Evolutionary conservation across 2,797 vertebrate species (phyloP).

Genomic region (Psittacula echo): DNA sequence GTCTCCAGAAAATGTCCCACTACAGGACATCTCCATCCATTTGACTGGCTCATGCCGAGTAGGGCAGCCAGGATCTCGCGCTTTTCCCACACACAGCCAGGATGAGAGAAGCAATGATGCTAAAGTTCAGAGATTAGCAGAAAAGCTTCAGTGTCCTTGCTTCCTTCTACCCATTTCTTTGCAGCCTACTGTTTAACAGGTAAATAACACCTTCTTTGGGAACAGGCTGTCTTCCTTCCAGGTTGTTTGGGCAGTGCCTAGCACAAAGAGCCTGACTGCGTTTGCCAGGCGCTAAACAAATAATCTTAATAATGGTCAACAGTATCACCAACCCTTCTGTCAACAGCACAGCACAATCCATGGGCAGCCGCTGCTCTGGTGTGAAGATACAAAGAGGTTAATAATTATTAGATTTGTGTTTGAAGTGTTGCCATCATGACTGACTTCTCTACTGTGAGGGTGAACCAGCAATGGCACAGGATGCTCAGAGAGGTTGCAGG

Average conservation of each 20-base stretch:
- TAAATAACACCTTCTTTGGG: background rate
- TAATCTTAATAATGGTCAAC: background rate
- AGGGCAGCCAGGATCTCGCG: background rate
- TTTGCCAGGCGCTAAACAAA: constrained; percentile 6
- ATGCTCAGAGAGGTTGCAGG: background rate
- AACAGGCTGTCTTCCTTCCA: background rate
- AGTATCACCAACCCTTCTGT: background rate
- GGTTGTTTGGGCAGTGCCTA: background rate
- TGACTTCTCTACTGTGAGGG: background rate
- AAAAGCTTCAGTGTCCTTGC: background rate
- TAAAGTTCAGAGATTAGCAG: background rate
- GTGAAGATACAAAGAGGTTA: background rate
- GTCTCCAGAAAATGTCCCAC: background rate
- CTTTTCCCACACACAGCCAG: accelerated
- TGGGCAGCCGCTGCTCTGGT: background rate
- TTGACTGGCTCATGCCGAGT: background rate
- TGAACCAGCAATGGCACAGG: background rate
- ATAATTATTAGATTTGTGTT: background rate
- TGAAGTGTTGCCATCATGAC: background rate
- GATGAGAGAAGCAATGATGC: background rate
- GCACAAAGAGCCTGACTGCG: background rate
- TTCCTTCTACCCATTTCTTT: background rate
- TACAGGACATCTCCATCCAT: background rate
- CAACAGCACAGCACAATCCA: background rate
- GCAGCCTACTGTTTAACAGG: background rate